These are phyloP conservation scores for Amia ocellicauda DNA, from an alignment of 2,113 vertebrate genomes.

Conservation along the genomic window DNA sequence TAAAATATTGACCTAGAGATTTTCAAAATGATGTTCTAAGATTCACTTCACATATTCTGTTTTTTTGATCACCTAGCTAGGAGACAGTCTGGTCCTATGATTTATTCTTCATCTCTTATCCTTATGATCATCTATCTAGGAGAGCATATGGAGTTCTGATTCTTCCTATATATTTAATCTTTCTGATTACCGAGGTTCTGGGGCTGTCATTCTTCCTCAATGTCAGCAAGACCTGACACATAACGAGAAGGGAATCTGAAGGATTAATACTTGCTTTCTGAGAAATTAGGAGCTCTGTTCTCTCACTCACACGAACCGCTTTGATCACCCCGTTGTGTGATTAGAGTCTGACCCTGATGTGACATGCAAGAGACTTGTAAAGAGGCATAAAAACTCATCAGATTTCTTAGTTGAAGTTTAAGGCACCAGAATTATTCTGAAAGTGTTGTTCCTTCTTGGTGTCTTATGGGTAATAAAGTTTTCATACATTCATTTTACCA, in stretches of 20 bases:
- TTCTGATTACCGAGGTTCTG: conserved; percentile 50
- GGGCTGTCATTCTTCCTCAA: conserved; percentile 38
- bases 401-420: conserved; percentile 59
- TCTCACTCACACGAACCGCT: conserved; percentile 51
- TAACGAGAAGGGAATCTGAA: conserved; percentile 17
- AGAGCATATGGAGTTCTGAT: conserved; percentile 38
- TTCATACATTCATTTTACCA: conserved; percentile 75
- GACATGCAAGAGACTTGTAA: conserved; percentile 56
- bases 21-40: conserved; percentile 29
- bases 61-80: conserved; percentile 54
- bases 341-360: conserved; percentile 66
- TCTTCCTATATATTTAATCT: conserved; percentile 53
- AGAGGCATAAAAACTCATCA: conserved; percentile 35
- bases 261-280: conserved; percentile 57
- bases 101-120: conserved; percentile 51
- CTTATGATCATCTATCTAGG: conserved; percentile 46
- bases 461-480: conserved; percentile 76
- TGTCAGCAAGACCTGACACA: conserved; percentile 42
- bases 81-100: conserved; percentile 38
- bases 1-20: conserved; percentile 44
- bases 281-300: conserved; percentile 54
- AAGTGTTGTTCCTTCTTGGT: conserved; percentile 57
- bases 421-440: conserved; percentile 55
- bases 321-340: conserved; percentile 65
- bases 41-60: conserved; percentile 36